Percentiles rank a stretch among this genome's conserved stretches.
Conservation (phyloP, 1,140 invertebrate genomes). For the Anastrepha ludens region DNA sequence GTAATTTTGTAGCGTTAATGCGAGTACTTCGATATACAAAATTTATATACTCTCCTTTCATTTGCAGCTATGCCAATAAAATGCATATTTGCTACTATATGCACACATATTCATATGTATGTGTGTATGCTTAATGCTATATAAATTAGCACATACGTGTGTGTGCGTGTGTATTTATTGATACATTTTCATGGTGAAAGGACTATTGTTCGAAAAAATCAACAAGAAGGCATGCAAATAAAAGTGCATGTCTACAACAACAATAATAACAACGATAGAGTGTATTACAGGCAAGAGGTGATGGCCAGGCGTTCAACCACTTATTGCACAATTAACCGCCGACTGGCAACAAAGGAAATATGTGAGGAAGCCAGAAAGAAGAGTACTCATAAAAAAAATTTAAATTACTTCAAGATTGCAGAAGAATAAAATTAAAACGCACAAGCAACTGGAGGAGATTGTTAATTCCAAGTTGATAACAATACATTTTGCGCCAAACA, state of each 20-base stretch:
- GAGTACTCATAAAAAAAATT: neutral
- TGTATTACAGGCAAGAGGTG: constrained; percentile 2
- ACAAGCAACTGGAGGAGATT: neutral
- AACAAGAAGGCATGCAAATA: neutral
- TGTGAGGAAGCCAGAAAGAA: constrained; percentile 8
- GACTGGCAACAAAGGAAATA: neutral
- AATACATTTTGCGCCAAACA: neutral
- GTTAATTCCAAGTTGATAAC: constrained; percentile 20
- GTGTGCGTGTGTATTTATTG: neutral
- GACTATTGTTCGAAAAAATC: constrained; percentile 15
- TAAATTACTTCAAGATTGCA: neutral
- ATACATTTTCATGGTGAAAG: constrained; percentile 16
- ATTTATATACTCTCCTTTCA: neutral
- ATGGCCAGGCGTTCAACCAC: constrained; percentile 37
- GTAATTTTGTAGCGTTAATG: neutral
- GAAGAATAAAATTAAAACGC: neutral
- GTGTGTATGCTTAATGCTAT: neutral
- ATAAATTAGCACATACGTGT: neutral
- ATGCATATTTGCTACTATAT: neutral
- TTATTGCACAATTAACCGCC: constrained; percentile 11
- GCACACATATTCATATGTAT: neutral
- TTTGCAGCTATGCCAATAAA: neutral
- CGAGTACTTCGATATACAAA: neutral
- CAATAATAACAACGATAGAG: neutral
- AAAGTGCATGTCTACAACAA: constrained; percentile 2